Evolutionary conservation across 2,113 vertebrate genomes (phyloP).

Genomic region (Alaudala cheleensis): DNA sequence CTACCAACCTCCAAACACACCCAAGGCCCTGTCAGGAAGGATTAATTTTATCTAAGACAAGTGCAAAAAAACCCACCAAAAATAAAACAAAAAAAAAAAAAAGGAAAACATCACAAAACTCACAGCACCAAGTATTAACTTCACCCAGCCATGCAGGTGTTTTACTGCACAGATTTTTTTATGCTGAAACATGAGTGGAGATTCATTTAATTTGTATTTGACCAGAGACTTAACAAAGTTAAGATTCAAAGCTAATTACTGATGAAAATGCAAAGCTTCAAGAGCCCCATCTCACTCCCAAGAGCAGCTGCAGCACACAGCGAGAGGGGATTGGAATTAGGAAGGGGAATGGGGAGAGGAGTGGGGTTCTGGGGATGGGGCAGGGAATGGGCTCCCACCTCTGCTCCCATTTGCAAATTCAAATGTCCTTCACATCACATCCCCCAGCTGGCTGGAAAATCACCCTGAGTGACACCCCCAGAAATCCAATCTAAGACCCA

Average conservation of each 20-base stretch:
- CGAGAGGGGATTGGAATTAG: neutral
- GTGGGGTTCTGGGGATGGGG: rapidly evolving
- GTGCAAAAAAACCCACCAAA: neutral
- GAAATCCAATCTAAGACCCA: neutral
- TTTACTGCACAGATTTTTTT: neutral
- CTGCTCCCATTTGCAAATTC: neutral
- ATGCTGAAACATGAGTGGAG: neutral
- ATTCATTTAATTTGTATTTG: neutral
- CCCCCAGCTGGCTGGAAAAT: neutral
- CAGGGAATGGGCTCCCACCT: neutral
- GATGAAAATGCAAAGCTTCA: neutral
- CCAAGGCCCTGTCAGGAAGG: neutral
- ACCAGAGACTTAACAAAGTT: neutral
- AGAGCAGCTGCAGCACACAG: neutral
- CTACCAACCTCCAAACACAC: neutral
- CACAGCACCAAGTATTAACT: neutral
- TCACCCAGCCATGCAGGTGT: rapidly evolving
- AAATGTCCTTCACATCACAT: neutral
- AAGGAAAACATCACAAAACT: neutral
- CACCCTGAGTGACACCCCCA: neutral
- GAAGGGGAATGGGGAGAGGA: neutral
- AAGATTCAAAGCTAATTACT: neutral
- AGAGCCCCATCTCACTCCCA: neutral
- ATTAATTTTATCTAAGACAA: neutral
- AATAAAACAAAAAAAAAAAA: too few species aligned